Percentiles rank a stretch among this genome's conserved stretches.
Conservation (phyloP, 2,113 vertebrate genomes). For the Oncorhynchus tshawytscha region DNA sequence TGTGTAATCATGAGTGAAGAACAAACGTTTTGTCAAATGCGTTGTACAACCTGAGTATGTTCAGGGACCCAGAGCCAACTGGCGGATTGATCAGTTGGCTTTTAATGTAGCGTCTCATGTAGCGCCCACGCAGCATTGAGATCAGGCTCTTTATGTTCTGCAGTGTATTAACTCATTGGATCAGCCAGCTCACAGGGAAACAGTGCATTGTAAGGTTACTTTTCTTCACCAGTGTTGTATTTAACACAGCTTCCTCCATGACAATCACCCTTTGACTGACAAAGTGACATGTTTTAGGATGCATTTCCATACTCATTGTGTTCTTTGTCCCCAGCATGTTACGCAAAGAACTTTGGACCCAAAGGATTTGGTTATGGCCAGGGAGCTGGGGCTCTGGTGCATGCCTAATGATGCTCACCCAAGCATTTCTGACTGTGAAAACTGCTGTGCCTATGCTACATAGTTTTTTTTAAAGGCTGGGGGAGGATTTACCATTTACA, state of each 20-base stretch:
- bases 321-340: conserved; percentile 79
- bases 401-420: conserved; percentile 69
- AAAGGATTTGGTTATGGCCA: conserved; percentile 93
- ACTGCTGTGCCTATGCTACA: background rate
- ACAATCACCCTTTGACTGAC: background rate
- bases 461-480: background rate
- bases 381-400: conserved; percentile 87
- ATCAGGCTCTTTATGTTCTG: background rate
- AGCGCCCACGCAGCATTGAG: conserved; percentile 3
- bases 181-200: background rate
- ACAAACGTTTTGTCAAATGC: no score
- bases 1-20: no score
- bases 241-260: background rate
- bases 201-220: background rate
- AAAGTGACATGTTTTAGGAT: background rate
- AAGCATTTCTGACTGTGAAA: conserved; percentile 17
- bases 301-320: conserved; percentile 7
- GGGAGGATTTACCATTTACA: background rate
- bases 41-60: no score
- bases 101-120: conserved; percentile 21
- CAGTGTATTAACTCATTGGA: background rate
- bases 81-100: no score
- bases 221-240: background rate
- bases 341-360: conserved; percentile 92
- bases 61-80: no score